Base-by-base conservation (phyloP, 2,888 invertebrate genomes). In the Tenthredo mesomela region DNA sequence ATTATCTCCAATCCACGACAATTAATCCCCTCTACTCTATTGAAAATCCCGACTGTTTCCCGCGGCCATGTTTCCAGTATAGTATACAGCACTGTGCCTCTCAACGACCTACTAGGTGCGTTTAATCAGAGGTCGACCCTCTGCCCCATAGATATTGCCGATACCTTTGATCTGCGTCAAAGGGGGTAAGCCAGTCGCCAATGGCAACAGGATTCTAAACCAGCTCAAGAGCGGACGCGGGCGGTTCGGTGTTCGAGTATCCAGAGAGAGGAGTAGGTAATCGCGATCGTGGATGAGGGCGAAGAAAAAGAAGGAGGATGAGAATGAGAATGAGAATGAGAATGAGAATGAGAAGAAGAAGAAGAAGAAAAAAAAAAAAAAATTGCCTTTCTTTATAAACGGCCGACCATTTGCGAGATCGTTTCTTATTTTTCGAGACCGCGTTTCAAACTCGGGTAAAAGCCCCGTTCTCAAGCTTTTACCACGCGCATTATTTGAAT, bases 161-260 rank as follows among this genome's bases (percentile, higher is more conserved):
- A 58, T 80, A 61, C 80, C 80, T 80, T 80, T 80, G 80, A 80
- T 80, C 80, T 80, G 9, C 37, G 80, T 80, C 80, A 80, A 80
- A 80, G 80, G 40, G 77, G 18, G 18, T 50, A 18, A 54, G 54
- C 47, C 77, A 54, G 54, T 77, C 77, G 61, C 61, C 80, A 40
- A 40, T 61, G 61, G 80, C 80, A 80, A 80, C 80, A 61, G 58
- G 78, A 40, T 58, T 29, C 29, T 15, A 33, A 77, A 77, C 21
- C 75, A 73, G 71, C 21, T 73, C 43, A 43, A 43, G 40, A 67
- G 40, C 10, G 43, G 43, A 73, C 25, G 18, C 25, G 70, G 9
- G 4, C 29, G 29, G 29, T 0, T 33, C 10, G 43, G 43, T 2
- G 29, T 12, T 33, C 29, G 67, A 67, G 67, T 67, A 33, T 18